Percentiles rank a stretch among this genome's conserved stretches.
phyloP scores from a whole-genome alignment of 2,888 invertebrate genomes.

The Acanthosepion esculentum region DNA sequence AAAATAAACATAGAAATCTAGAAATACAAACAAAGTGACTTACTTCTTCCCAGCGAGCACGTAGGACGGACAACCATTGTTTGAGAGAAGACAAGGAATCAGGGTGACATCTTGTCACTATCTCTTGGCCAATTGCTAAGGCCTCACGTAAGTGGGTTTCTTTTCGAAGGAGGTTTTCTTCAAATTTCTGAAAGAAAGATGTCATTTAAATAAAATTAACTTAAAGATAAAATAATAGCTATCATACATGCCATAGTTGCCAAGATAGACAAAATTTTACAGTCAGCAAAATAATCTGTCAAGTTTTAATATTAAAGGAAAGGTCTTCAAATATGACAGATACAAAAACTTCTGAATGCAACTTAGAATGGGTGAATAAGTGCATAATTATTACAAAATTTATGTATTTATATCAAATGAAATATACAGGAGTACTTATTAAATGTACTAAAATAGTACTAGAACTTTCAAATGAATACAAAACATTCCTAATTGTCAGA shows the following conservation, averaged over 20 bases:
- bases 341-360: no score
- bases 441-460: not conserved
- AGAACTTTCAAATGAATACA: not conserved
- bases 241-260: no score
- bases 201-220: constrained; percentile 15
- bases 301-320: not conserved
- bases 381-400: no score
- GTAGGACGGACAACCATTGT: constrained; percentile 98
- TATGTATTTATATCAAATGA: no score
- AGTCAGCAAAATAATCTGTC: not conserved
- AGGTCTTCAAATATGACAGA: no score
- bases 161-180: constrained; percentile 86
- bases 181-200: constrained; percentile 77
- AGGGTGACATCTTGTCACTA: constrained; percentile 94
- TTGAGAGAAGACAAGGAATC: constrained; percentile 98
- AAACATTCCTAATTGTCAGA: not conserved
- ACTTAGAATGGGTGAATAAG: no score
- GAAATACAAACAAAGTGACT: not conserved
- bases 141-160: constrained; percentile 86
- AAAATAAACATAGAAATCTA: no score
- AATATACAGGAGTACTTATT: not conserved
- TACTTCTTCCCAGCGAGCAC: constrained; percentile 86
- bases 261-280: not conserved
- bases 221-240: not conserved
- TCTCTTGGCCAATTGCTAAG: constrained; percentile 88